Percentiles rank a stretch among this genome's conserved stretches.
phyloP scores from a whole-genome alignment of 2,888 invertebrate genomes.

The Nowickia ferox region DNA sequence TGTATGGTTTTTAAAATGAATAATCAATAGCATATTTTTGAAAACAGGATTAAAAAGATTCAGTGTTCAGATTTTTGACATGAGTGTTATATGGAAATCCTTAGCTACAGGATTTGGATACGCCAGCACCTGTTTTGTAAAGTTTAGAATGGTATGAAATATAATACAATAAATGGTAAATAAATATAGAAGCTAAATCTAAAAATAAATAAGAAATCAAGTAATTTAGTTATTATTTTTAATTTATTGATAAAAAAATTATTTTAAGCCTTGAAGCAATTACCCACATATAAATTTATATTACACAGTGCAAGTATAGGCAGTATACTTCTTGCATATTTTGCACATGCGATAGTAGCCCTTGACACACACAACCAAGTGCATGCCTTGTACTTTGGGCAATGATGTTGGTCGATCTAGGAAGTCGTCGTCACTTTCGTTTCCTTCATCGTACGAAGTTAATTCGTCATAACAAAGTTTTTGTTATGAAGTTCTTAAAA shows the following conservation, averaged over 20 bases:
- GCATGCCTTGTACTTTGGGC: too few relatives aligned
- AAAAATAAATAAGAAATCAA: background rate
- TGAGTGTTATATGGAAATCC: too few relatives aligned
- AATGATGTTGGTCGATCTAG: background rate
- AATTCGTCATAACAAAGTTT: background rate
- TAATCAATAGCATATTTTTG: too few relatives aligned
- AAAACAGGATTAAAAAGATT: too few relatives aligned
- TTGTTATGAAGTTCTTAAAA: background rate
- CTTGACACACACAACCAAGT: background rate
- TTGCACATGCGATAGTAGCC: background rate
- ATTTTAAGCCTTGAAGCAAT: slow-evolving; percentile 15
- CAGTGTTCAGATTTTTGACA: too few relatives aligned
- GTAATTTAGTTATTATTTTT: background rate
- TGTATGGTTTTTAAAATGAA: too few relatives aligned
- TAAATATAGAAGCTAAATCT: background rate
- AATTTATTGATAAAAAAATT: background rate
- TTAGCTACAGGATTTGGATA: too few relatives aligned
- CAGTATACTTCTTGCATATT: slow-evolving; percentile 16
- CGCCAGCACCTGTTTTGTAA: too few relatives aligned
- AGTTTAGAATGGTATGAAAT: too few relatives aligned
- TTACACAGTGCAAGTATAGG: slow-evolving; percentile 26
- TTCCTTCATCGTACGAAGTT: too few relatives aligned
- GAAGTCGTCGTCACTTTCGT: background rate
- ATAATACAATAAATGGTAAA: background rate
- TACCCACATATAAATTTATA: slow-evolving; percentile 19